A percentile compares a stretch with the other conserved stretches of the same genome.
These are phyloP conservation scores for Lasioglossum albipes DNA, from an alignment of 1,140 invertebrate species.

Conservation along the genomic window DNA sequence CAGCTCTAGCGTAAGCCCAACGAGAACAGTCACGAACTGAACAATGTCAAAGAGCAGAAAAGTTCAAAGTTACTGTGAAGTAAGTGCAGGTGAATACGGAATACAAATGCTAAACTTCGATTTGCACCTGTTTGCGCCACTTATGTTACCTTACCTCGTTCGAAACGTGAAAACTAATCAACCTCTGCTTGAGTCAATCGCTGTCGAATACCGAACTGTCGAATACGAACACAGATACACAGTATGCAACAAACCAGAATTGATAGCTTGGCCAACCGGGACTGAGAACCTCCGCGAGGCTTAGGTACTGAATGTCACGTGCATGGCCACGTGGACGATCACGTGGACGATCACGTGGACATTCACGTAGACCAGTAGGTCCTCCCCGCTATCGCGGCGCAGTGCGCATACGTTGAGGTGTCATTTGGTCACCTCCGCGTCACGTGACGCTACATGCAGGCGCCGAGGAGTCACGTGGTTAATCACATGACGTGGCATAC, in stretches of 20 bases:
- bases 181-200: conserved; percentile 34
- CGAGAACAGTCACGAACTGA: conserved; percentile 51
- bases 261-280: too few relatives aligned
- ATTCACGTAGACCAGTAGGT: too few relatives aligned
- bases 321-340: too few relatives aligned
- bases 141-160: conserved; percentile 60
- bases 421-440: too few relatives aligned
- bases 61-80: conserved; percentile 51
- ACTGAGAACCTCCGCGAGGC: neutral
- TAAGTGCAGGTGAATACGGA: conserved; percentile 54
- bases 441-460: too few relatives aligned
- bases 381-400: too few relatives aligned
- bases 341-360: too few relatives aligned
- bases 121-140: conserved; percentile 35
- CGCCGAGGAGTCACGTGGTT: too few relatives aligned
- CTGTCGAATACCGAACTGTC: neutral
- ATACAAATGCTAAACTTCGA: conserved; percentile 27
- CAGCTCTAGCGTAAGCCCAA: conserved; percentile 63
- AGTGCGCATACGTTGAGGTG: too few relatives aligned
- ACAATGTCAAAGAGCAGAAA: conserved; percentile 32
- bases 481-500: too few relatives aligned
- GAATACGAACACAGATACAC: neutral
- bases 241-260: neutral
- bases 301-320: too few relatives aligned
- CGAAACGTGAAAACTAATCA: conserved; percentile 14